Conservation (phyloP, 1,140 invertebrate genomes). For the Octopus bimaculoides region DNA sequence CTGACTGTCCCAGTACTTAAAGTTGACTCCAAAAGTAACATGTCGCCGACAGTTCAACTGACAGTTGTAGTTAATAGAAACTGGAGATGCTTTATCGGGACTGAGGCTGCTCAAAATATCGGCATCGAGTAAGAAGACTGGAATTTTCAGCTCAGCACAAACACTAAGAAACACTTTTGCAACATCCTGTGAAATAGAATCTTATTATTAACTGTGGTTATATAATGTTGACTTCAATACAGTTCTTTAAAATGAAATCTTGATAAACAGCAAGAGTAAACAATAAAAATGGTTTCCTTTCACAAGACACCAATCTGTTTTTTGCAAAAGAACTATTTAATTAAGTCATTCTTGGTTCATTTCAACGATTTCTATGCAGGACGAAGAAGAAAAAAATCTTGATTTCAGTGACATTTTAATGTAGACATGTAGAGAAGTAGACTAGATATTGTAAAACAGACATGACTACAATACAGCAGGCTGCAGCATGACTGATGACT, state of each 20-base stretch:
- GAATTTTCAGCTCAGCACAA: not conserved
- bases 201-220: not conserved
- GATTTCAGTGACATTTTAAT: too few species aligned
- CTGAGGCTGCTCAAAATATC: slow-evolving; percentile 6
- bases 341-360: not conserved
- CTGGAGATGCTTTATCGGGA: slow-evolving; percentile 1
- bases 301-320: not conserved
- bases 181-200: slow-evolving; percentile 9
- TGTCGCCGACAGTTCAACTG: not conserved
- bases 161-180: slow-evolving; percentile 7
- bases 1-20: not conserved
- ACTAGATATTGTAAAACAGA: too few species aligned
- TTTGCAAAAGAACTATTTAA: not conserved
- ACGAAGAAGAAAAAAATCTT: too few species aligned
- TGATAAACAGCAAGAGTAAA: not conserved
- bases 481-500: too few species aligned
- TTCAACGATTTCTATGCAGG: too few species aligned
- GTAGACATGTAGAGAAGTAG: too few species aligned
- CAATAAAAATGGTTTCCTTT: not conserved
- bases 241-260: not conserved
- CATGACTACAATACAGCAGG: too few species aligned
- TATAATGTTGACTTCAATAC: not conserved
- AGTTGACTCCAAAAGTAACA: slow-evolving; percentile 6
- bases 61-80: not conserved
- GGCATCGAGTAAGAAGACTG: slow-evolving; percentile 15